These are phyloP conservation scores for Holacanthus passer DNA, from an alignment of 2,113 vertebrate species.

Conservation along the genomic window DNA sequence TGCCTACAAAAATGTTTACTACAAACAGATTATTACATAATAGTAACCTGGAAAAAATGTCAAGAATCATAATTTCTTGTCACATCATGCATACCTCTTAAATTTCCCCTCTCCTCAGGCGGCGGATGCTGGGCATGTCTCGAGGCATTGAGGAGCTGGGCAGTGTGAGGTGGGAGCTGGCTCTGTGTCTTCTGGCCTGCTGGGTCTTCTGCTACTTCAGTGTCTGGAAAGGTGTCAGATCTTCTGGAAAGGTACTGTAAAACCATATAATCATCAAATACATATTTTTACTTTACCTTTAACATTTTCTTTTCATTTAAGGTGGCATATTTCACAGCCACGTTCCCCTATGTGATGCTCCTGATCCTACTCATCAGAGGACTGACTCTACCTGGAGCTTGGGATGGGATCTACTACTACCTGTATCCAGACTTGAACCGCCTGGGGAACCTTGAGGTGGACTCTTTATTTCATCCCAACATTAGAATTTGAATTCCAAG, in stretches of 20 bases:
- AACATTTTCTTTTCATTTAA: conserved; percentile 20
- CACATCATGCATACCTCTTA: no score
- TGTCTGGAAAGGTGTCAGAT: conserved; percentile 93
- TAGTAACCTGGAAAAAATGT: no score
- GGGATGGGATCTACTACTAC: conserved; percentile 74
- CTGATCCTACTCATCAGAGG: conserved; percentile 76
- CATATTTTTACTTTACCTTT: no score
- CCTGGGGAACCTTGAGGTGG: conserved; percentile 70
- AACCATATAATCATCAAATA: no score
- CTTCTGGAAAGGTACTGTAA: conserved; percentile 87
- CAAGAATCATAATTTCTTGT: no score
- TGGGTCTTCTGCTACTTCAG: conserved; percentile 93
- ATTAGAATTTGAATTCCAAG: no score
- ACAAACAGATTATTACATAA: no score
- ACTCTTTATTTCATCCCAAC: background rate
- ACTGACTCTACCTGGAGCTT: conserved; percentile 78
- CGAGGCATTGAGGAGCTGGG: conserved; percentile 90
- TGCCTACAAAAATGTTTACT: no score
- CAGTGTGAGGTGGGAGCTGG: conserved; percentile 89
- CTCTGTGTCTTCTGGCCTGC: conserved; percentile 87
- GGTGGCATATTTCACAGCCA: conserved; percentile 81
- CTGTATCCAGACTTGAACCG: conserved; percentile 68
- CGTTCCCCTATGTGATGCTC: conserved; percentile 79
- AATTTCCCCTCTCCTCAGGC: conserved; percentile 72
- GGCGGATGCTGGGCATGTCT: conserved; percentile 87